These are phyloP conservation scores for Leptinotarsa lineolata DNA, from an alignment of 1,140 invertebrate species.

Conservation along the genomic window DNA sequence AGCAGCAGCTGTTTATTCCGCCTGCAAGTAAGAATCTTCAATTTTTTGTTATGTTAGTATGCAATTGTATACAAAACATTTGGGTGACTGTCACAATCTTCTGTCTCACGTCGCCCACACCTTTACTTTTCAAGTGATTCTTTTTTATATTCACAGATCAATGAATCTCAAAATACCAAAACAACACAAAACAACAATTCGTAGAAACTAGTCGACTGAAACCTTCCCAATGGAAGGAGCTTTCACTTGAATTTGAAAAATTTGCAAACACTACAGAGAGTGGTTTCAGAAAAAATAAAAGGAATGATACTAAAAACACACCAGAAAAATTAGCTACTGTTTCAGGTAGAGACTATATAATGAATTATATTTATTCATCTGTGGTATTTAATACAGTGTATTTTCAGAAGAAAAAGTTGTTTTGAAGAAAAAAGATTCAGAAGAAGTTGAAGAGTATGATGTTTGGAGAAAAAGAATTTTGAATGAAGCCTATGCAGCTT, in stretches of 20 bases:
- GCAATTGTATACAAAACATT: background rate
- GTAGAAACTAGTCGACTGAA: conserved; percentile 55
- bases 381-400: background rate
- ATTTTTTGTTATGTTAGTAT: background rate
- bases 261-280: background rate
- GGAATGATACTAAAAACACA: conserved; percentile 19
- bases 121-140: background rate
- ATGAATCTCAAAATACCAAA: conserved; percentile 54
- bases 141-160: conserved; percentile 40
- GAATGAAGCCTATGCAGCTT: conserved; percentile 33
- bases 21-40: conserved; percentile 51
- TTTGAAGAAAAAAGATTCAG: conserved; percentile 25
- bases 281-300: conserved; percentile 14
- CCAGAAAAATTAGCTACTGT: conserved; percentile 13
- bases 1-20: conserved; percentile 55
- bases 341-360: conserved; percentile 7
- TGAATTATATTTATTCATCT: conserved; percentile 15
- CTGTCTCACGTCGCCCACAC: too few relatives aligned
- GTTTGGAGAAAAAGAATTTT: conserved; percentile 45
- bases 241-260: conserved; percentile 53
- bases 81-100: background rate
- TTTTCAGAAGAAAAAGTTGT: conserved; percentile 19
- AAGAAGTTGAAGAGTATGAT: conserved; percentile 42
- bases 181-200: conserved; percentile 53
- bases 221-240: conserved; percentile 54